A percentile compares a stretch with the other conserved stretches of the same genome.
These are phyloP conservation scores for Mellivora capensis DNA, from an alignment of 2,113 vertebrate species.

Conservation along the genomic window DNA sequence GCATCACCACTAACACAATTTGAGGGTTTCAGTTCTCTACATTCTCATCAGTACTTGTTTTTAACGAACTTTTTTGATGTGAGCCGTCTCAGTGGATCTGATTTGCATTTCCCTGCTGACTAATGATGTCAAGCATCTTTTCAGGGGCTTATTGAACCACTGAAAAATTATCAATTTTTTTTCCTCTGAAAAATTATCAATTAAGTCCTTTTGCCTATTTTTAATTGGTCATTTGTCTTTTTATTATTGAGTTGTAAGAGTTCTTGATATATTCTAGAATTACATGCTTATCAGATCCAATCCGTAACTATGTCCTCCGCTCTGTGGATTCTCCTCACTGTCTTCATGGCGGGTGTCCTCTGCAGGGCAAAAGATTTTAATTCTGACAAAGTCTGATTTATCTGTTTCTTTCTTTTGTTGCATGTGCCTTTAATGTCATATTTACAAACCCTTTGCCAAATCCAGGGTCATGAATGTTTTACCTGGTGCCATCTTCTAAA, in stretches of 20 bases:
- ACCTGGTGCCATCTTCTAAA: not conserved
- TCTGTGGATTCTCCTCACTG: not conserved
- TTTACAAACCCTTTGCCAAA: not conserved
- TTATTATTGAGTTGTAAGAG: not conserved
- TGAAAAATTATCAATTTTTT: too few species aligned
- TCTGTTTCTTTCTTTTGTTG: not conserved
- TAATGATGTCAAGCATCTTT: not conserved
- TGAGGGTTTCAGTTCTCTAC: not conserved
- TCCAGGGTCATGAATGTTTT: not conserved
- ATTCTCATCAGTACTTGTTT: not conserved
- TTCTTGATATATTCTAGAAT: not conserved
- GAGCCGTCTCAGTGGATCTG: not conserved
- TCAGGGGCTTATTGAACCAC: not conserved
- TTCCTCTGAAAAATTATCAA: not conserved
- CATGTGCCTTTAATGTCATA: not conserved
- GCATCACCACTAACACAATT: not conserved
- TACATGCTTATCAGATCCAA: not conserved
- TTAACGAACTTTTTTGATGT: not conserved
- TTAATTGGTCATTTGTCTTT: not conserved
- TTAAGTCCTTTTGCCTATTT: not conserved
- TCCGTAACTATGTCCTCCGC: not conserved
- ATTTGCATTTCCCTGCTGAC: not conserved
- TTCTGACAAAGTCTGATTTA: not conserved
- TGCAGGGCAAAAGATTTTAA: not conserved
- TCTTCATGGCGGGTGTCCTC: not conserved